Conservation (phyloP, 2,888 invertebrate genomes). For the Disparrhopalites patrizii region DNA sequence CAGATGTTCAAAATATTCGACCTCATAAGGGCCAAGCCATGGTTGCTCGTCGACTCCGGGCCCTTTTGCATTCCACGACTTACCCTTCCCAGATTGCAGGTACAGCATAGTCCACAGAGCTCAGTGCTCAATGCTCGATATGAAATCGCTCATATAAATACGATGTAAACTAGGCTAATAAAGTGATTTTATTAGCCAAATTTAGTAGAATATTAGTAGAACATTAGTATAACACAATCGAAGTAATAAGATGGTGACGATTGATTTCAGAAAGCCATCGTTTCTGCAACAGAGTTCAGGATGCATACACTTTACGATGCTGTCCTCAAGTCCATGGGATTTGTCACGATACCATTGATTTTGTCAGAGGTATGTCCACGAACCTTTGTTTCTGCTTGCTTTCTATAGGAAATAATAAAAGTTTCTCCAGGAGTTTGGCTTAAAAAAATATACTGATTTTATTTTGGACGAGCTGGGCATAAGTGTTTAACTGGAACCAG, state of each 20-base stretch:
- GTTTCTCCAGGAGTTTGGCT: neutral
- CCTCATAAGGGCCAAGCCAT: conserved; percentile 62
- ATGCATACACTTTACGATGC: conserved; percentile 64
- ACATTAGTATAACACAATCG: too few species aligned
- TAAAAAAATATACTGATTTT: too few species aligned
- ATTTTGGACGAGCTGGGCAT: too few species aligned
- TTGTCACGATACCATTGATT: conserved; percentile 63
- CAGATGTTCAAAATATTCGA: conserved; percentile 61
- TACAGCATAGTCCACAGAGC: too few species aligned
- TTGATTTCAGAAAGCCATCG: conserved; percentile 64
- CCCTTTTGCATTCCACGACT: conserved; percentile 60
- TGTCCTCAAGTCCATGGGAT: conserved; percentile 59
- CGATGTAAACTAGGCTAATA: too few species aligned
- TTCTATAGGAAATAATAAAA: neutral
- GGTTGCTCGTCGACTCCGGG: conserved; percentile 59
- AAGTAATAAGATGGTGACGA: too few species aligned
- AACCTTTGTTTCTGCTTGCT: too few species aligned
- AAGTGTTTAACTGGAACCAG: too few species aligned
- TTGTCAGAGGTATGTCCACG: conserved; percentile 56
- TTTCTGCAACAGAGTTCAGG: conserved; percentile 63
- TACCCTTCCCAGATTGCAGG: conserved; percentile 64
- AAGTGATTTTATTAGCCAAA: too few species aligned
- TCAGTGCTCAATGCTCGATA: too few species aligned
- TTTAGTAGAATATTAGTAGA: too few species aligned
- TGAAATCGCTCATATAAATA: too few species aligned